Base-by-base conservation (phyloP, 2,888 invertebrate genomes). In the Tromatobia lineatoria region DNA sequence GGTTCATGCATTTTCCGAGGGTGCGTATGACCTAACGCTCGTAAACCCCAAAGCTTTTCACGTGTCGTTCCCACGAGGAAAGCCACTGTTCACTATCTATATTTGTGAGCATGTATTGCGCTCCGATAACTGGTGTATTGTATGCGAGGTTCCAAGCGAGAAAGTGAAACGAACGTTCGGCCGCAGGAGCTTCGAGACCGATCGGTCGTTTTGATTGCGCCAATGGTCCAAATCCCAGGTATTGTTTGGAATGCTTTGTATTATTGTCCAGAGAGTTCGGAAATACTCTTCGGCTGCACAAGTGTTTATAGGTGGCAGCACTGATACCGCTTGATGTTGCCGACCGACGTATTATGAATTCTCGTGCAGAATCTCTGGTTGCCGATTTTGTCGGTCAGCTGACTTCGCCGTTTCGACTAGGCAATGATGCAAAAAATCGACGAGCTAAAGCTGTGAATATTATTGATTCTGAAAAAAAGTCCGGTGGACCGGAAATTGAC, bases 161-260 rank as follows among this genome's bases (percentile, higher is more conserved):
- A 34, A 54, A 75, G 54, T 45, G 83, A 70, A 71, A 79, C 75
- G 69, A 79, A 45, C 76, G 64, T 23, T 34, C 54, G 50, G 6
- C 1, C 38, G 54, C 23, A 29, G 54, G n/a, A 29, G 71, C 42
- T 52, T 79, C 70, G 73, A 70, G 20, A 81, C 61, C 74, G 76
- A 85, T 77, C 70, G 84, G 82, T 87, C 88, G 88, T 90, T 90
- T 90, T 87, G 88, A 90, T 89, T 87, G 87, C 83, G 74, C 86
- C 90, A 90, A 89, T 90, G 88, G 90, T 90, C 86, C 86, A 87
- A 88, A 90, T 87, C 82, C 85, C 78, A 77, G 78, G 83, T 87
- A 90, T 91, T 90, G 89, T 90, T 88, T 88, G 86, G 87, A 50
- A 86, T 86, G 86, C 87, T 89, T 89, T 90, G 89, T 88, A 83